Evolutionary conservation across 1,140 invertebrate species (phyloP), one percentile per base, ranked within the genome.

Genomic region (Solen grandis): DNA sequence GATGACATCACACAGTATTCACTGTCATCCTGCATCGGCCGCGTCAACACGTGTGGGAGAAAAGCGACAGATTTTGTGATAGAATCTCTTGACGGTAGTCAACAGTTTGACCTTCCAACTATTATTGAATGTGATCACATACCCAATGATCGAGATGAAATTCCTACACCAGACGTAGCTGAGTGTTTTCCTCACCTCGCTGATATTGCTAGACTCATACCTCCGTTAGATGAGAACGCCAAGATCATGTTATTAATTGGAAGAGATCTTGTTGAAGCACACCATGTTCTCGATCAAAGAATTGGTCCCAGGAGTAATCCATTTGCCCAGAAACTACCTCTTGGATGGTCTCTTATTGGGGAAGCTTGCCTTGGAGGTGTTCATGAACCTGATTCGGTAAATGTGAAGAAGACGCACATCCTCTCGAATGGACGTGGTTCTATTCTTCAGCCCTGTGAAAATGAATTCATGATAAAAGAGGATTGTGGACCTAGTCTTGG

Each of bases 71-170:
- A 57, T n/a, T 33, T 59, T 59, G 52, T 74, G 27, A 27, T 74
- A 33, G 70, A 74, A 57, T 59, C 70, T 60, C 55, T 0, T 1
- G 70, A 74, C 27, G 35, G 19, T n/a, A 60, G n/a, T n/a, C 57
- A 41, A 29, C 35, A 27, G 54, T 35, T 74, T 59, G n/a, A 74
- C 1, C 33, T 74, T 33, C 54, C 55, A 19, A 5, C 70, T 8
- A n/a, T 82, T 13, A 62, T 85, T 54, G 80, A 82, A 60, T 85
- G 83, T 70, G 55, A 85, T 50, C 46, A 70, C 13, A 85, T 85
- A 46, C 80, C 83, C 36, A 60, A 76, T 55, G 35, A 60, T 36
- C 35, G n/a, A 22, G 16, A 59, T 25, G 65, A 79, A 66, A 75
- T 85, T 27, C 66, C 80, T 25, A 82, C 75, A 14, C 70, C 83